Evolutionary conservation across 2,888 invertebrate genomes (phyloP), one percentile per base, ranked within the genome.

Genomic region (Cerastis leucographa): DNA sequence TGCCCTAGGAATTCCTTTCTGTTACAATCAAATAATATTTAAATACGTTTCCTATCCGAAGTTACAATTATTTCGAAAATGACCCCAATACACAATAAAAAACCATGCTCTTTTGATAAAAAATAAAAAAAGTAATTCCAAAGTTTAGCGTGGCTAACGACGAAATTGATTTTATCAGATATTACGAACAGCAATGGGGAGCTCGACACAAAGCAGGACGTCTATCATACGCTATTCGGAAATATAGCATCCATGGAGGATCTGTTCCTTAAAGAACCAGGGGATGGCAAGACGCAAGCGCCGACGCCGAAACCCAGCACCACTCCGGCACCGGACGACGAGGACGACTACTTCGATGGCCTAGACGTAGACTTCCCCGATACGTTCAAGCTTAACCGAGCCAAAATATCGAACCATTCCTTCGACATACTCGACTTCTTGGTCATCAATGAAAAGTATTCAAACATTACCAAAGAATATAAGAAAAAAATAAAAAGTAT

Each of bases 201-300:
- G 9, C 11, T 56, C 2, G 11, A 40, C 2, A 22, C 14, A 9
- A 49, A 78, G 0, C 61, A 44, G 4, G 80, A 83, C 12, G 44
- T 80, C 14, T 69, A 84, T 11, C 56, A 83, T 8, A 80, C 71
- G 1, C 54, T 87, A n/a, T 84, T 78, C 59, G 86, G 86, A 8
- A 42, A 86, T 35, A 40, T 85, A 29, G 64, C 54, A 14, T 79
- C 86, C 7, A 64, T 80, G 46, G 4, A 71, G 7, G 81, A 85
- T 11, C 46, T 85, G 0, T 74, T 86, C 44, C 35, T 66, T 5
- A 75, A 69, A n/a, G 59, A 71, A 1, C 14, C 54, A 4, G 49
- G n/a, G 4, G 7, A 19, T 14, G n/a, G 6, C 7, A 14, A 5
- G 2, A 14, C 5, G 0, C 19, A 51, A 14, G 12, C 1, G 6